phyloP scores from a whole-genome alignment of 2,888 invertebrate species.

The Byasa hedistus region DNA sequence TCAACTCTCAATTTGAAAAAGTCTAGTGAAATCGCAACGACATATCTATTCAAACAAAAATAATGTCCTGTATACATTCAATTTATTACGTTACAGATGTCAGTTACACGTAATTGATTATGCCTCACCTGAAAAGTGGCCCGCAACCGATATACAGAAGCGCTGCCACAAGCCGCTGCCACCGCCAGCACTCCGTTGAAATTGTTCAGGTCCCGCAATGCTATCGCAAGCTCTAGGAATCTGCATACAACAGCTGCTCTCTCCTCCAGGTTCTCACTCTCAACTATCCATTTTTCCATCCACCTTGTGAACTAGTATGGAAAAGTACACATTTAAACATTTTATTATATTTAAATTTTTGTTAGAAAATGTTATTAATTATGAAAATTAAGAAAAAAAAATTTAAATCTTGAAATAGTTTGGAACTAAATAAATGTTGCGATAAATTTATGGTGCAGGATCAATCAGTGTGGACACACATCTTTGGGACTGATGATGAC shows the following conservation, averaged over 20 bases:
- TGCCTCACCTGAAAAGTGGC: slow-evolving; percentile 40
- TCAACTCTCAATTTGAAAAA: too few species aligned
- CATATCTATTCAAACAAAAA: too few species aligned
- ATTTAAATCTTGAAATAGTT: neutral
- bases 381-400: too few species aligned
- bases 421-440: too few species aligned
- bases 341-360: neutral
- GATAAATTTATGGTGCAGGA: too few species aligned
- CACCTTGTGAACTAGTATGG: slow-evolving; percentile 91
- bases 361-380: neutral
- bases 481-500: too few species aligned
- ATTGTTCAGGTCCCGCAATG: slow-evolving; percentile 97
- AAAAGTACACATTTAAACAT: neutral
- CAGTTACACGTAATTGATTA: too few species aligned
- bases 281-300: slow-evolving; percentile 97
- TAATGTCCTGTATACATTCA: too few species aligned
- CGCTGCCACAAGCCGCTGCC: slow-evolving; percentile 94
- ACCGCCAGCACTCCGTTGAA: slow-evolving; percentile 98
- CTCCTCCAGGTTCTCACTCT: slow-evolving; percentile 97
- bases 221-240: slow-evolving; percentile 95
- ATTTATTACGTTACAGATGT: too few species aligned
- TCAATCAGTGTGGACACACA: too few species aligned
- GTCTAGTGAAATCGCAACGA: too few species aligned
- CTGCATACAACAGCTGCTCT: slow-evolving; percentile 93
- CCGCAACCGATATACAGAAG: slow-evolving; percentile 93